Percentiles rank a stretch among this genome's conserved stretches.
Conservation (phyloP, 2,888 invertebrate species). For the Synergus japonicus region DNA sequence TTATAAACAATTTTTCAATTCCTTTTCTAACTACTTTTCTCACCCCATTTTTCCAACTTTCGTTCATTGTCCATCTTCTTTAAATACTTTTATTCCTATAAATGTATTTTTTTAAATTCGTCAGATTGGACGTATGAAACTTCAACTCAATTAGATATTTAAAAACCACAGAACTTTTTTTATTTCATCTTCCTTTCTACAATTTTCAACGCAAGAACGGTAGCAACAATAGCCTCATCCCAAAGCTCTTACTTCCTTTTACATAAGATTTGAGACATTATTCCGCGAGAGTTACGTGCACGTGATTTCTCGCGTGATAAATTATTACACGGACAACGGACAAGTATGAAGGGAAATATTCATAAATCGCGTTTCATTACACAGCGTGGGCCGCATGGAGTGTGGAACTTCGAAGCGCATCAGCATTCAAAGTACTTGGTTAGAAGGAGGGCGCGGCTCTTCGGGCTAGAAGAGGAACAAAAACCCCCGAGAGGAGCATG, state of each 20-base stretch:
- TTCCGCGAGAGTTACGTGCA: constrained; percentile 5
- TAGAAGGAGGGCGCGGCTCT: constrained; percentile 60
- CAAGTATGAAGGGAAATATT: constrained; percentile 61
- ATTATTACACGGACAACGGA: constrained; percentile 53
- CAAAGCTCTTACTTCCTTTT: constrained; percentile 19
- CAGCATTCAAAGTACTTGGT: constrained; percentile 77
- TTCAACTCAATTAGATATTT: no score
- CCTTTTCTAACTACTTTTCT: no score
- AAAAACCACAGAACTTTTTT: no score
- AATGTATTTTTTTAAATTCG: no score
- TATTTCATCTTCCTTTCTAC: no score
- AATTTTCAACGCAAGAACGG: neutral
- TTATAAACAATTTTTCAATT: no score
- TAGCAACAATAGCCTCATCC: neutral
- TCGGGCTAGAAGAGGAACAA: constrained; percentile 71
- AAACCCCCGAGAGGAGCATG: constrained; percentile 76
- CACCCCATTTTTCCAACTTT: no score
- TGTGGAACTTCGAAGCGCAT: constrained; percentile 66
- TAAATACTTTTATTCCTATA: no score
- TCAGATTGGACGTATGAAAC: no score
- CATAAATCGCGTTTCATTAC: constrained; percentile 73
- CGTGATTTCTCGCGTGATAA: constrained; percentile 57
- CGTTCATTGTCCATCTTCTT: no score
- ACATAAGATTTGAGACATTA: neutral
- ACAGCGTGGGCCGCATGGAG: constrained; percentile 64